These are phyloP conservation scores for Prinia subflava DNA, from an alignment of 2,113 vertebrate species.

Conservation along the genomic window DNA sequence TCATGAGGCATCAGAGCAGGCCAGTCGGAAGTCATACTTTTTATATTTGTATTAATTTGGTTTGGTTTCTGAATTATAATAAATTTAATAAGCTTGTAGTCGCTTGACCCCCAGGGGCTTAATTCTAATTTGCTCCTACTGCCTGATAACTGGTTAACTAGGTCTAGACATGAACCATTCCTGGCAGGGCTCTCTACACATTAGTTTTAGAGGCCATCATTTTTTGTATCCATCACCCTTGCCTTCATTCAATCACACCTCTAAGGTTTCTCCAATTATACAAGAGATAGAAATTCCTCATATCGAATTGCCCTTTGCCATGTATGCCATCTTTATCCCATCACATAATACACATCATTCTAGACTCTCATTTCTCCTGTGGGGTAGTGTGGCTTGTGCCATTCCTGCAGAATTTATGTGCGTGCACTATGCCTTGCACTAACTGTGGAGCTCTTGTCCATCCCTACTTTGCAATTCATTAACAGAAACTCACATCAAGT, in stretches of 20 bases:
- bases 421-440: neutral
- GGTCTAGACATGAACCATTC: slow-evolving; percentile 64
- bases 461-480: neutral
- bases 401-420: neutral
- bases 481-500: neutral
- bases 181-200: slow-evolving; percentile 69
- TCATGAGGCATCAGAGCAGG: neutral
- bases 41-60: slow-evolving; percentile 56
- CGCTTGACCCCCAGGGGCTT: slow-evolving; percentile 51
- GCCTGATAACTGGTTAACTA: slow-evolving; percentile 56
- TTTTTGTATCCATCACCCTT: slow-evolving; percentile 50
- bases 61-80: slow-evolving; percentile 67
- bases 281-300: neutral
- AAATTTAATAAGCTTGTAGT: slow-evolving; percentile 67
- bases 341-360: neutral
- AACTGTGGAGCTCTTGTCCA: neutral
- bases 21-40: slow-evolving; percentile 58
- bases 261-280: slow-evolving; percentile 29
- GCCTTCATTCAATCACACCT: slow-evolving; percentile 62
- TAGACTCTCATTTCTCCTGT: neutral
- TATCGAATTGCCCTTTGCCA: slow-evolving; percentile 1
- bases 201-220: slow-evolving; percentile 70
- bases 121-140: slow-evolving; percentile 58
- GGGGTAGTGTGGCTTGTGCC: neutral
- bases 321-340: slow-evolving; percentile 55